Conservation (phyloP, 2,888 invertebrate genomes). For the Noctua pronuba region DNA sequence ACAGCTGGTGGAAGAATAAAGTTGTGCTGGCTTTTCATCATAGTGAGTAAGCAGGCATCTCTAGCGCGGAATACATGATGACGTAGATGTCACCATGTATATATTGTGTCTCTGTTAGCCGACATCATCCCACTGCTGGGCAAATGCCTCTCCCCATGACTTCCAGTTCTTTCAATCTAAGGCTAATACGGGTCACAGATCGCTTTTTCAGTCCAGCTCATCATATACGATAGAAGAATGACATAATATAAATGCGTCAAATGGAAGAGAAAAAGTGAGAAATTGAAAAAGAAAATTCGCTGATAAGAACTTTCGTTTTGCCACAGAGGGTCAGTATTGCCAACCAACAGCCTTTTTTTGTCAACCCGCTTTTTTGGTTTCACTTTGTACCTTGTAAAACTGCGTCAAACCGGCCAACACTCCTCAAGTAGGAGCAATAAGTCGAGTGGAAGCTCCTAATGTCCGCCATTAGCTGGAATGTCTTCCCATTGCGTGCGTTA, state of each 20-base stretch:
- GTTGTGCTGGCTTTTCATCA: background rate
- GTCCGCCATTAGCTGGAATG: conserved; percentile 45
- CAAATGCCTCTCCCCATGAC: background rate
- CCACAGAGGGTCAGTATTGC: background rate
- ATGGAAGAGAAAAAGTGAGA: background rate
- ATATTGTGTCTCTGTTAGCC: no score
- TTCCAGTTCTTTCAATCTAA: background rate
- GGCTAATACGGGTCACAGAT: background rate
- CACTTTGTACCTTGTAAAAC: background rate
- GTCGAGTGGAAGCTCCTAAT: conserved; percentile 44
- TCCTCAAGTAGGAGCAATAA: conserved; percentile 14
- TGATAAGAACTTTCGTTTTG: background rate
- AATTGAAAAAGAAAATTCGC: background rate
- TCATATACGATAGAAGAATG: background rate
- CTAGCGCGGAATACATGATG: no score
- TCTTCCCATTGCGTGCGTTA: conserved; percentile 26
- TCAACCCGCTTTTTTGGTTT: background rate
- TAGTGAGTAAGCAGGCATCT: background rate
- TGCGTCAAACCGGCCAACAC: conserved; percentile 1
- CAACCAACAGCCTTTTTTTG: background rate
- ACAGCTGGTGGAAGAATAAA: background rate
- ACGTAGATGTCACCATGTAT: background rate
- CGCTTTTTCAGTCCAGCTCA: background rate
- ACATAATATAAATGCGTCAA: background rate
- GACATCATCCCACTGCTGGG: background rate